A percentile compares a stretch with the other conserved stretches of the same genome.
phyloP scores from a whole-genome alignment of 2,113 vertebrate species.

The Pseudois nayaur region DNA sequence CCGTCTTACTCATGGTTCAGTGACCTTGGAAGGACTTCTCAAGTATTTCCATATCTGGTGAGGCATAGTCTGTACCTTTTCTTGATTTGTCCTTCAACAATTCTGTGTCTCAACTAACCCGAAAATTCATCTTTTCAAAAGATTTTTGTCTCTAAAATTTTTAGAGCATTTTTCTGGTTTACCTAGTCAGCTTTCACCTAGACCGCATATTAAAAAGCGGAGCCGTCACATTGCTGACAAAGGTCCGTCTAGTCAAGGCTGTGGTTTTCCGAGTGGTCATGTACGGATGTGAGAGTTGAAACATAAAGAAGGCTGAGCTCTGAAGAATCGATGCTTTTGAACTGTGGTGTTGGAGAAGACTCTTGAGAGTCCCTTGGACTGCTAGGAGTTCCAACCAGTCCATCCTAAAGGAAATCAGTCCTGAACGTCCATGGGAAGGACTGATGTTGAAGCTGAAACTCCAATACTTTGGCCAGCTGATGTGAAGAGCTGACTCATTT shows the following conservation, averaged over 20 bases:
- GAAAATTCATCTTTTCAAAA: not conserved
- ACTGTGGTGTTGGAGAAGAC: not conserved
- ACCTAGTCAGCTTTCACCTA: not conserved
- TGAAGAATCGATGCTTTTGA: not conserved
- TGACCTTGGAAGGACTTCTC: not conserved
- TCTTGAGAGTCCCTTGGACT: not conserved
- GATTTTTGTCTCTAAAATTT: not conserved
- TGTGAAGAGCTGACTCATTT: not conserved
- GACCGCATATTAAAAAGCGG: not conserved
- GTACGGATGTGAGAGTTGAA: not conserved
- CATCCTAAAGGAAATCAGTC: rapidly evolving
- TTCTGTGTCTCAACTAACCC: not conserved
- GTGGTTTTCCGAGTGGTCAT: not conserved
- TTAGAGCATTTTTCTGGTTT: not conserved
- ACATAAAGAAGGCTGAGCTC: not conserved
- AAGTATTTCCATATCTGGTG: not conserved
- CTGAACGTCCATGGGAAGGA: rapidly evolving
- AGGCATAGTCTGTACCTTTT: not conserved
- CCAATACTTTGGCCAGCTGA: not conserved
- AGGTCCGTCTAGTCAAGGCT: not conserved
- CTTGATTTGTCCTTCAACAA: not conserved
- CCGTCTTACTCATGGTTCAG: not conserved
- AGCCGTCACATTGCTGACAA: not conserved
- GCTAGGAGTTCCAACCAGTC: rapidly evolving
- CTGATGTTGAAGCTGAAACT: not conserved